Evolutionary conservation across 1,140 invertebrate species (phyloP).

Genomic region (Zaprionus africanus): DNA sequence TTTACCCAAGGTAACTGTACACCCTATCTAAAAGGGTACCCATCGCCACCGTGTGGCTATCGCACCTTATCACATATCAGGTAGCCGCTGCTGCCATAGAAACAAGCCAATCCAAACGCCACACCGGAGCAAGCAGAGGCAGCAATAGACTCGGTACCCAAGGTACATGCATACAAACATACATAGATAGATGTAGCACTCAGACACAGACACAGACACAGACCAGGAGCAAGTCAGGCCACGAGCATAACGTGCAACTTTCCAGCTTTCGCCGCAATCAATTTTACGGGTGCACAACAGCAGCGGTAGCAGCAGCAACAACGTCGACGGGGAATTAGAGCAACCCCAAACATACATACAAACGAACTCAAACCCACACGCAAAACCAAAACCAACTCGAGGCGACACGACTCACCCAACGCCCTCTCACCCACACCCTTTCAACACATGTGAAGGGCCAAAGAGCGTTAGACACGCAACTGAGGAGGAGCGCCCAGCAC

Average conservation of each 20-base stretch:
- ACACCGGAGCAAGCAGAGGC: constrained; percentile 42
- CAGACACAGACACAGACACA: constrained; percentile 25
- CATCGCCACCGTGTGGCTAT: background rate
- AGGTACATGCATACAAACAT: constrained; percentile 37
- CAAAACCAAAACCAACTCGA: constrained; percentile 15
- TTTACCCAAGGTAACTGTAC: too few species aligned
- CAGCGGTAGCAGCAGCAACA: constrained; percentile 44
- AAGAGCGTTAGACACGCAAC: constrained; percentile 71
- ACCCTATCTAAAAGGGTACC: background rate
- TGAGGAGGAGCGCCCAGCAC: constrained; percentile 58
- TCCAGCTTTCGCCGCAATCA: constrained; percentile 84
- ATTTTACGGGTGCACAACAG: constrained; percentile 79
- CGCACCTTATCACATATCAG: constrained; percentile 32
- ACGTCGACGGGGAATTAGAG: constrained; percentile 61
- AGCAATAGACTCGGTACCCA: constrained; percentile 19
- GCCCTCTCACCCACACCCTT: constrained; percentile 14
- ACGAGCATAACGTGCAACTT: constrained; percentile 83
- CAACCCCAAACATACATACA: constrained; percentile 57
- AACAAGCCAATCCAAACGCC: constrained; percentile 52
- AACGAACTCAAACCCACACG: constrained; percentile 15
- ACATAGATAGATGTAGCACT: constrained; percentile 22
- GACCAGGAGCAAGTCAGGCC: constrained; percentile 76
- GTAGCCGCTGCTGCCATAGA: constrained; percentile 31
- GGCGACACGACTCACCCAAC: constrained; percentile 36
- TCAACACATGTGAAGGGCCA: constrained; percentile 37